Evolutionary conservation across 2,797 vertebrate species (phyloP).

Genomic region (Bryconaethiops microstoma): DNA sequence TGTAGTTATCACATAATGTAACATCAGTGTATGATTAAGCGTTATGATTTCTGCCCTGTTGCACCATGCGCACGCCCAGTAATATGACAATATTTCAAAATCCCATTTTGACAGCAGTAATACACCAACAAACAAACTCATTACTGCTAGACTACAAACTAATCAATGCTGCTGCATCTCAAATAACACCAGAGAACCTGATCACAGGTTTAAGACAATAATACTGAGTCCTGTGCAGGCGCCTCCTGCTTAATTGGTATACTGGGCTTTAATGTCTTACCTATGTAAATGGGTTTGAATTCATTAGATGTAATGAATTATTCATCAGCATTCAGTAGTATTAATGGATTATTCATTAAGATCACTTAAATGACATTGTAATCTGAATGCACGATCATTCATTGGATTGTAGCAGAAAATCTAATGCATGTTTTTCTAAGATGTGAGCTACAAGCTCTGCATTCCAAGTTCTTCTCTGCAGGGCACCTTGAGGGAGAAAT

Average conservation of each 20-base stretch:
- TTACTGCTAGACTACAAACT: conserved; percentile 52
- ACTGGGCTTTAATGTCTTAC: conserved; percentile 22
- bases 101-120: conserved; percentile 52
- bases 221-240: background rate
- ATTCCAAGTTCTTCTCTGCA: conserved; percentile 33
- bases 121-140: conserved; percentile 64
- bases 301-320: conserved; percentile 16
- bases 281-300: conserved; percentile 22
- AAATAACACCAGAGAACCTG: background rate
- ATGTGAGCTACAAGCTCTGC: conserved; percentile 10
- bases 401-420: background rate
- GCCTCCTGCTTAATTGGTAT: conserved; percentile 27
- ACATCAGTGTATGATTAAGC: background rate
- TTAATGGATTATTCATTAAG: background rate
- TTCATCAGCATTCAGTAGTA: conserved; percentile 1
- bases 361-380: background rate
- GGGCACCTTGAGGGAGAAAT: conserved; percentile 41
- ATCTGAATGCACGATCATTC: background rate
- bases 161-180: background rate
- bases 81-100: conserved; percentile 29
- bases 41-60: background rate
- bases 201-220: conserved; percentile 15
- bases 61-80: background rate
- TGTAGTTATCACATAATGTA: background rate
- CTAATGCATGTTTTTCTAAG: background rate